A percentile compares a stretch with the other conserved stretches of the same genome.
Evolutionary conservation across 2,797 vertebrate genomes (phyloP).

Genomic region (Coluber constrictor): DNA sequence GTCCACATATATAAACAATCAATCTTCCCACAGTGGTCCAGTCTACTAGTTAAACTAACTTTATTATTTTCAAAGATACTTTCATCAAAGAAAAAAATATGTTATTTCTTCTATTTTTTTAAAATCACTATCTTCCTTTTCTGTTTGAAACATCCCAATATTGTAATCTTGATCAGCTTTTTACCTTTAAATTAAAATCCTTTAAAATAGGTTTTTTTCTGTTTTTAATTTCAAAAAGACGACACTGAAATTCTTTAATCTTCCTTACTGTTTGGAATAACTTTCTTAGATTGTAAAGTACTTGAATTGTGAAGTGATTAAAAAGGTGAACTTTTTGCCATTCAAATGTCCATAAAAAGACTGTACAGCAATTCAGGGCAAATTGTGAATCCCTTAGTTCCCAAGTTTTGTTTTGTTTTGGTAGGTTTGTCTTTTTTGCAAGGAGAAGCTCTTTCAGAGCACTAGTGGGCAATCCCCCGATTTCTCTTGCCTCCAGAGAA

Average conservation of each 20-base stretch:
- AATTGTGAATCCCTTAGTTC: background rate
- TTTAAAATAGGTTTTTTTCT: background rate
- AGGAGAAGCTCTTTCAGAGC: background rate
- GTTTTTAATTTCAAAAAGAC: background rate
- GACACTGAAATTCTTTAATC: background rate
- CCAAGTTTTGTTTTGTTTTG: background rate
- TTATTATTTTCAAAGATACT: too few relatives aligned
- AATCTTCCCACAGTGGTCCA: too few relatives aligned
- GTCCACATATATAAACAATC: too few relatives aligned
- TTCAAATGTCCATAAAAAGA: background rate
- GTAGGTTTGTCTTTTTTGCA: too few relatives aligned
- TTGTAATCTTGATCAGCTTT: too few relatives aligned
- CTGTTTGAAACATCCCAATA: too few relatives aligned
- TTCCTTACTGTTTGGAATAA: background rate
- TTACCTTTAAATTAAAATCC: background rate
- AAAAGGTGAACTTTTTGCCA: background rate
- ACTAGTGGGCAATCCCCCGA: background rate
- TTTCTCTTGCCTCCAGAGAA: background rate
- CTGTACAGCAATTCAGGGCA: background rate
- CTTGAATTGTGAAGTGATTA: background rate
- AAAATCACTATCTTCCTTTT: too few relatives aligned
- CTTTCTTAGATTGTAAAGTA: background rate
- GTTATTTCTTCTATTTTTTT: too few relatives aligned
- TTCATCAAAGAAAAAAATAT: too few relatives aligned
- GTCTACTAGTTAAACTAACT: too few relatives aligned